phyloP scores from a whole-genome alignment of 2,113 vertebrate genomes.

The Fregetta grallaria region DNA sequence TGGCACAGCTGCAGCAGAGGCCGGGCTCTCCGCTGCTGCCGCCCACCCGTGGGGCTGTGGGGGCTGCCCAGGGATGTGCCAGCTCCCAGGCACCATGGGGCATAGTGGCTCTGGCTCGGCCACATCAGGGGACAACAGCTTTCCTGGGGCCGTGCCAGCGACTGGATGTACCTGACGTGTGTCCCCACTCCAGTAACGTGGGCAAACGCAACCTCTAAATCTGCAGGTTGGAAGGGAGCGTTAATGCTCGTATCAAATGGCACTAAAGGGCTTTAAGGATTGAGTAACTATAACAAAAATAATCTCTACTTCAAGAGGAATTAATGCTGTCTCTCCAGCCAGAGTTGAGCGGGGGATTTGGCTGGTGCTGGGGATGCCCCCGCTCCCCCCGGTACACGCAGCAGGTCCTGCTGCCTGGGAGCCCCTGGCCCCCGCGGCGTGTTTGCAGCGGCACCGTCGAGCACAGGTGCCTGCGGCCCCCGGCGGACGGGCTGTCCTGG shows the following conservation, averaged over 20 bases:
- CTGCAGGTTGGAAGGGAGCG: not conserved
- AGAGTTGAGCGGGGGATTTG: not conserved
- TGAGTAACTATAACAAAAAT: not conserved
- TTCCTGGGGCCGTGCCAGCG: not conserved
- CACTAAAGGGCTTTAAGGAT: not conserved
- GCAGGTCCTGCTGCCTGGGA: not conserved
- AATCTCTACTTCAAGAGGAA: not conserved
- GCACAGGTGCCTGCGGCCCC: not conserved
- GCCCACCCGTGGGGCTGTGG: rapidly evolving
- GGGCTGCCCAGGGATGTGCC: not conserved
- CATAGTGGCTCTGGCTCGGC: not conserved
- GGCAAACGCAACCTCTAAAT: rapidly evolving
- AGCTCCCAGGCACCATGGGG: rapidly evolving
- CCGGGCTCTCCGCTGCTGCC: rapidly evolving
- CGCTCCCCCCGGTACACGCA: rapidly evolving
- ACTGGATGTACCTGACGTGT: not conserved
- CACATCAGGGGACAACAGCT: not conserved
- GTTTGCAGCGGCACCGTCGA: not conserved
- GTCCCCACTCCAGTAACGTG: rapidly evolving
- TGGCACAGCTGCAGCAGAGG: rapidly evolving
- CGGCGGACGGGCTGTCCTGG: rapidly evolving
- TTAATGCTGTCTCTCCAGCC: not conserved
- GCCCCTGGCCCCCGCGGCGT: rapidly evolving
- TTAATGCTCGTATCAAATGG: not conserved
- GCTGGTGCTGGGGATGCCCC: not conserved